A percentile compares a stretch with the other conserved stretches of the same genome.
Conservation (phyloP, 2,113 vertebrate genomes). For the Lophura nycthemera region DNA sequence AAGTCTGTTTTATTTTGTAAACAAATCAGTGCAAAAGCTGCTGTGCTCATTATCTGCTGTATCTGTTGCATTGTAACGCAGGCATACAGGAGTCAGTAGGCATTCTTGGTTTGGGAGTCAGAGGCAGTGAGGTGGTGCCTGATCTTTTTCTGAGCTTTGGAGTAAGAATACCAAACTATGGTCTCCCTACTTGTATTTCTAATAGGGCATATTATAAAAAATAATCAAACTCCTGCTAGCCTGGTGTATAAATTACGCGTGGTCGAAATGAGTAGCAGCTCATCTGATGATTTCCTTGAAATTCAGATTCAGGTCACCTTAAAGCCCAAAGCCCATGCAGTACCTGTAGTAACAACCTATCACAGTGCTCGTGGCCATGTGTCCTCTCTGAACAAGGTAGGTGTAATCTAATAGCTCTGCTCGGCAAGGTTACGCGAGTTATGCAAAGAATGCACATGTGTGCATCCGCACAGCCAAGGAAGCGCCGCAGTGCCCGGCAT, state of each 20-base stretch:
- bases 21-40: neutral
- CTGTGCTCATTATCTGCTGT: neutral
- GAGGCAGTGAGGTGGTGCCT: conserved; percentile 34
- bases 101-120: conserved; percentile 25
- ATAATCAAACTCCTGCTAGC: neutral
- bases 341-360: neutral
- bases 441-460: neutral
- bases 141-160: neutral
- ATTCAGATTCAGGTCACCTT: neutral
- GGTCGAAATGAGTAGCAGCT: conserved; percentile 4
- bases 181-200: conserved; percentile 48
- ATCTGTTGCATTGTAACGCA: neutral
- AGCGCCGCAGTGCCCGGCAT: neutral
- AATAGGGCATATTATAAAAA: conserved; percentile 31
- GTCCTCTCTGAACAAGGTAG: conserved; percentile 2
- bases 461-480: neutral
- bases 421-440: neutral
- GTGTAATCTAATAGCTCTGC: neutral
- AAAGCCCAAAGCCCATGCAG: neutral
- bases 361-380: neutral
- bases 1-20: conserved; percentile 23
- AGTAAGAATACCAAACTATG: neutral
- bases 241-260: neutral
- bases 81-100: neutral
- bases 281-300: neutral